These are phyloP conservation scores for Ochropacha duplaris DNA, from an alignment of 2,888 invertebrate species.

Conservation along the genomic window DNA sequence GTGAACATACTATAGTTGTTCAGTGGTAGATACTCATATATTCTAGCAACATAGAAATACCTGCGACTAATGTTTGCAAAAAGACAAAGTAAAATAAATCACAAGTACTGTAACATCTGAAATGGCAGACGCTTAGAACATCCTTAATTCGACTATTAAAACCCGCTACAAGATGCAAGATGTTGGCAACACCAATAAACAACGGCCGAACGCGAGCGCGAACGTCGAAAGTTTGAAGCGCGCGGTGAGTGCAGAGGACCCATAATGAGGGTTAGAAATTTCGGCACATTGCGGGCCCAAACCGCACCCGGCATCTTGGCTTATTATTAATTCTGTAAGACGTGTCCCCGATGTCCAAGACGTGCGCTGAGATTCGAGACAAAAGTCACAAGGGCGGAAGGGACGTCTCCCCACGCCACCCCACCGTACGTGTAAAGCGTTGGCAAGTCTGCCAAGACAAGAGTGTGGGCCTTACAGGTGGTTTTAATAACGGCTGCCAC, in stretches of 20 bases:
- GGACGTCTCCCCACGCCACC: slow-evolving; percentile 43
- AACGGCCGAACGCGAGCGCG: slow-evolving; percentile 70
- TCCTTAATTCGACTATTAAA: slow-evolving; percentile 78
- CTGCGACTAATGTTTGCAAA: slow-evolving; percentile 16
- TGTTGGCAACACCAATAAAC: slow-evolving; percentile 78
- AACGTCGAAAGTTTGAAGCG: slow-evolving; percentile 73
- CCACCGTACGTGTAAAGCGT: slow-evolving; percentile 68
- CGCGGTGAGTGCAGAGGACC: slow-evolving; percentile 78
- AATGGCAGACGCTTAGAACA: slow-evolving; percentile 58
- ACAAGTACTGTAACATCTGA: slow-evolving; percentile 31
- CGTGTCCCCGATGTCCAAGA: slow-evolving; percentile 84
- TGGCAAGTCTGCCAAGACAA: slow-evolving; percentile 53
- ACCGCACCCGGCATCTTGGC: slow-evolving; percentile 81
- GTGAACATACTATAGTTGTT: neutral
- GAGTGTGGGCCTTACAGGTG: slow-evolving; percentile 79
- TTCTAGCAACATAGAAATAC: neutral
- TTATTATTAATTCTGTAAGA: slow-evolving; percentile 84
- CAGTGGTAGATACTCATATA: too few species aligned
- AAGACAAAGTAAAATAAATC: slow-evolving; percentile 45
- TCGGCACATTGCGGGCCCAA: slow-evolving; percentile 78
- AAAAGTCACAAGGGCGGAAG: slow-evolving; percentile 80
- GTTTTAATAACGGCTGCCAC: slow-evolving; percentile 80
- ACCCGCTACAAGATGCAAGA: slow-evolving; percentile 70
- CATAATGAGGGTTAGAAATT: slow-evolving; percentile 82
- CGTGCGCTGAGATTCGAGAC: slow-evolving; percentile 82